Percentiles rank a stretch among this genome's conserved stretches.
Evolutionary conservation across 2,113 vertebrate species (phyloP).

Genomic region (Gulo gulo): DNA sequence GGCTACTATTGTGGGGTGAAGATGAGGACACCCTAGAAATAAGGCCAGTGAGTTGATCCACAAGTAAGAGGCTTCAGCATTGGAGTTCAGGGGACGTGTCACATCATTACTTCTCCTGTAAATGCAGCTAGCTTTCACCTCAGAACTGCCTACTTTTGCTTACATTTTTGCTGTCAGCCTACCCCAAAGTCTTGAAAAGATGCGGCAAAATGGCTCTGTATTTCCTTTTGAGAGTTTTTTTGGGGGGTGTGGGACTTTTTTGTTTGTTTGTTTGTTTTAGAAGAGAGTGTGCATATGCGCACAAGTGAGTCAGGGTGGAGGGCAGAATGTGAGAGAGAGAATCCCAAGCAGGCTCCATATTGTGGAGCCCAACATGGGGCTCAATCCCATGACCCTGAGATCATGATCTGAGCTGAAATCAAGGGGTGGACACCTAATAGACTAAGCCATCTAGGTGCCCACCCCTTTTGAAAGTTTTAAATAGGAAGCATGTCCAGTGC

Average conservation of each 20-base stretch:
- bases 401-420: background rate
- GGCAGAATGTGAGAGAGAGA: background rate
- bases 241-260: background rate
- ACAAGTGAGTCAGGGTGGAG: background rate
- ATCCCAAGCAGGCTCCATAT: background rate
- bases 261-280: background rate
- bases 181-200: background rate
- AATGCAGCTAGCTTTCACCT: background rate
- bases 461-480: background rate
- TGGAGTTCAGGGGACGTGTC: background rate
- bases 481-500: background rate
- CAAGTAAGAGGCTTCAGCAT: background rate
- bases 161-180: background rate
- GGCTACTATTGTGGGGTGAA: background rate
- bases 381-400: background rate
- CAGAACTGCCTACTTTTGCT: background rate
- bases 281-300: background rate
- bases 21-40: background rate
- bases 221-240: background rate
- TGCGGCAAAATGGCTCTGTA: background rate
- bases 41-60: background rate
- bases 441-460: background rate
- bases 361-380: background rate
- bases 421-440: background rate
- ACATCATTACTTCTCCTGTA: background rate